These are phyloP conservation scores for Furcula furcula DNA, from an alignment of 2,888 invertebrate genomes.

Conservation along the genomic window DNA sequence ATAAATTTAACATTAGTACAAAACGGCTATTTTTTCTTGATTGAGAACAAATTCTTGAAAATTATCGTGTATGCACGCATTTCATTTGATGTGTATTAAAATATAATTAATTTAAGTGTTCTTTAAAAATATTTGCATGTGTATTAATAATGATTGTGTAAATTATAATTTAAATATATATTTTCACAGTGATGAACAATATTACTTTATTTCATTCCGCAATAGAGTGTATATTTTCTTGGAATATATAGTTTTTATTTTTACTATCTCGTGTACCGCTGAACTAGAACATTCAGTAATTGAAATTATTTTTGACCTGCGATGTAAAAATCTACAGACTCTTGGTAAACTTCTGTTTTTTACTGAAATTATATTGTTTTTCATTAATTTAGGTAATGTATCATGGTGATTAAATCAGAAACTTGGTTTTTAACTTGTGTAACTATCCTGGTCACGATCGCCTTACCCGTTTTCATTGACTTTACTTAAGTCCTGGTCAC, in stretches of 20 bases:
- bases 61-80: constrained; percentile 1
- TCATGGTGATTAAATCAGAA: no score
- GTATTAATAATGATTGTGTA: constrained; percentile 1
- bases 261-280: no score
- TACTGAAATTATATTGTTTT: no score
- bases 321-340: no score
- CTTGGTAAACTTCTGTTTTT: no score
- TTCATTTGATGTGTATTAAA: neutral
- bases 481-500: no score
- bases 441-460: no score
- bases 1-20: constrained; percentile 1
- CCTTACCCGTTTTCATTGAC: no score
- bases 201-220: constrained; percentile 33
- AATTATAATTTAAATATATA: constrained; percentile 4
- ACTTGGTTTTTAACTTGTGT: no score
- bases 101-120: neutral
- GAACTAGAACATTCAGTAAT: no score
- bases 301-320: no score
- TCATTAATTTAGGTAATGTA: no score
- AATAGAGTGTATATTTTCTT: constrained; percentile 19
- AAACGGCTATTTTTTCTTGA: neutral
- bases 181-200: constrained; percentile 7
- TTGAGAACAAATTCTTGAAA: neutral
- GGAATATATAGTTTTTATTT: constrained; percentile 3
- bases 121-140: neutral